Evolutionary conservation across 1,140 invertebrate genomes (phyloP).

Genomic region (Drosophila truncata): DNA sequence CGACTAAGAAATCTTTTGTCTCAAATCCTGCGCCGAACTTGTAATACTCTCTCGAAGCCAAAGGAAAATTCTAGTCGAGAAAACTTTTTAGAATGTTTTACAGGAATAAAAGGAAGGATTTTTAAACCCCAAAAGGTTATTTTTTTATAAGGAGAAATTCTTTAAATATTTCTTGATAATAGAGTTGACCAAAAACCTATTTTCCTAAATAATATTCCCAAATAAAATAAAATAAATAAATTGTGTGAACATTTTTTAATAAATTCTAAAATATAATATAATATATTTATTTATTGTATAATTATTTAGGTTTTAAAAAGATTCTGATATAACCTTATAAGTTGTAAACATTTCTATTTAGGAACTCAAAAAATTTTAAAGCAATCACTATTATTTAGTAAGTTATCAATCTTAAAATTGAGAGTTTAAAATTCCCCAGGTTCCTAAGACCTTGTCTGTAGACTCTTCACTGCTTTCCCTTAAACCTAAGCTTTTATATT

Average conservation of each 20-base stretch:
- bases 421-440: not conserved
- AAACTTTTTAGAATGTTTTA: not conserved
- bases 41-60: not conserved
- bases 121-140: too few relatives aligned
- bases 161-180: too few relatives aligned
- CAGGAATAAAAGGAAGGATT: too few relatives aligned
- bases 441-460: not conserved
- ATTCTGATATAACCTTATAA: too few relatives aligned
- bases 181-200: too few relatives aligned
- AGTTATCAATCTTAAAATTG: not conserved
- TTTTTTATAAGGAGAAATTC: too few relatives aligned
- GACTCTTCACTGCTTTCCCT: too few relatives aligned
- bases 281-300: too few relatives aligned
- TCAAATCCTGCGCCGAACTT: conserved; percentile 1
- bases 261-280: too few relatives aligned
- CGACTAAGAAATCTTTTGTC: not conserved
- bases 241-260: too few relatives aligned
- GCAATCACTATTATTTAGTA: not conserved
- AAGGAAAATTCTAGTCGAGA: conserved; percentile 2
- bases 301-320: not conserved
- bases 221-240: too few relatives aligned
- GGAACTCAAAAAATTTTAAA: not conserved
- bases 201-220: too few relatives aligned
- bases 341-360: not conserved
- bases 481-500: not conserved